Conservation (phyloP, 2,888 invertebrate species). For the Leptarthrus brevirostris region DNA sequence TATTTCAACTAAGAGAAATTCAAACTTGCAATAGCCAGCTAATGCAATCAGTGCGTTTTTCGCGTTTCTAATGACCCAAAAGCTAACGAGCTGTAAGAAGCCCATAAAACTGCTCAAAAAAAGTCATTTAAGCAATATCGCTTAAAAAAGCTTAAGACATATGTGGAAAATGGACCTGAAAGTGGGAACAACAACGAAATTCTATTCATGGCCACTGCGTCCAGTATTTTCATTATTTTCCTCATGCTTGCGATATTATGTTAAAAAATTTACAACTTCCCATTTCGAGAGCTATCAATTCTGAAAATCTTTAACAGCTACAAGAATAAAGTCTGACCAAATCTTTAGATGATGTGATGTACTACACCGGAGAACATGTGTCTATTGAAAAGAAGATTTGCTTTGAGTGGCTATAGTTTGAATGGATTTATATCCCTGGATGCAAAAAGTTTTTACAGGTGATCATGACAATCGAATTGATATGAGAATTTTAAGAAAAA, state of each 20-base stretch:
- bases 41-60: conserved; percentile 11
- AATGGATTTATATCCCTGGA: conserved; percentile 18
- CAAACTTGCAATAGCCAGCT: conserved; percentile 22
- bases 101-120: not conserved
- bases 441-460: not conserved
- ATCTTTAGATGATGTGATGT: conserved; percentile 1
- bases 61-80: conserved; percentile 16
- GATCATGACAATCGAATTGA: conserved; percentile 43
- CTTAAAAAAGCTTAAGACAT: conserved; percentile 11
- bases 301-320: not conserved
- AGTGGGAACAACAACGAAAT: conserved; percentile 34
- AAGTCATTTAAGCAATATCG: conserved; percentile 19
- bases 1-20: not conserved
- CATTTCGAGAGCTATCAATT: not conserved
- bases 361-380: conserved; percentile 8
- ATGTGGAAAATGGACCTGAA: conserved; percentile 36
- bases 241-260: conserved; percentile 20
- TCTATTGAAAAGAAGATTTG: conserved; percentile 8
- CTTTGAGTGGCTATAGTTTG: not conserved
- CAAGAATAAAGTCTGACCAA: conserved; percentile 28
- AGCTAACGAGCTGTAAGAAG: conserved; percentile 16
- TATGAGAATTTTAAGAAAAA: conserved; percentile 32
- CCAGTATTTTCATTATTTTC: conserved; percentile 11
- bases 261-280: conserved; percentile 48
- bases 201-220: conserved; percentile 27